Evolutionary conservation across 2,113 vertebrate species (phyloP).

Genomic region (Aleadryas rufinucha): DNA sequence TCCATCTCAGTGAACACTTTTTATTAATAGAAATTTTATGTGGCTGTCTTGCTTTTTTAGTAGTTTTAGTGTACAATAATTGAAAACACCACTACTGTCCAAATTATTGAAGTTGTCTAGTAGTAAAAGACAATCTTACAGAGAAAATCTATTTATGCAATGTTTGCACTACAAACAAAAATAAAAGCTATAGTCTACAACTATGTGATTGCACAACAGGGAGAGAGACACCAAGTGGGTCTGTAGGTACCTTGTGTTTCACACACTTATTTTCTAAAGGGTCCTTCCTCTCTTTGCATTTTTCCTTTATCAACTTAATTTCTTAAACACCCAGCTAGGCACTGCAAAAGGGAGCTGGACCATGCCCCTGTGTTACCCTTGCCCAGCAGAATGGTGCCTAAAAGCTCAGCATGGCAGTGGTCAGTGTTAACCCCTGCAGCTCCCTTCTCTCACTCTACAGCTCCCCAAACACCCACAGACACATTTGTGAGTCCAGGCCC

Average conservation of each 20-base stretch:
- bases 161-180: background rate
- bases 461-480: fast-evolving
- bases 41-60: background rate
- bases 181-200: background rate
- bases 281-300: background rate
- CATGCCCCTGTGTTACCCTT: too few relatives aligned
- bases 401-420: background rate
- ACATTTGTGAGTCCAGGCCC: background rate
- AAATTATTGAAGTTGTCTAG: background rate
- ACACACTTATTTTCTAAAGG: background rate
- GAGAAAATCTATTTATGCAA: background rate
- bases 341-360: background rate
- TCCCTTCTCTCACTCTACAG: background rate
- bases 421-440: background rate
- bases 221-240: background rate
- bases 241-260: background rate
- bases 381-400: background rate
- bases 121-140: background rate
- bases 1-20: background rate
- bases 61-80: background rate
- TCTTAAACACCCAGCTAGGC: background rate
- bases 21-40: background rate
- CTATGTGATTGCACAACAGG: background rate
- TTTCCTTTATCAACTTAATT: background rate
- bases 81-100: background rate